Evolutionary conservation across 2,797 vertebrate genomes (phyloP).

Genomic region (Euthynnus affinis): DNA sequence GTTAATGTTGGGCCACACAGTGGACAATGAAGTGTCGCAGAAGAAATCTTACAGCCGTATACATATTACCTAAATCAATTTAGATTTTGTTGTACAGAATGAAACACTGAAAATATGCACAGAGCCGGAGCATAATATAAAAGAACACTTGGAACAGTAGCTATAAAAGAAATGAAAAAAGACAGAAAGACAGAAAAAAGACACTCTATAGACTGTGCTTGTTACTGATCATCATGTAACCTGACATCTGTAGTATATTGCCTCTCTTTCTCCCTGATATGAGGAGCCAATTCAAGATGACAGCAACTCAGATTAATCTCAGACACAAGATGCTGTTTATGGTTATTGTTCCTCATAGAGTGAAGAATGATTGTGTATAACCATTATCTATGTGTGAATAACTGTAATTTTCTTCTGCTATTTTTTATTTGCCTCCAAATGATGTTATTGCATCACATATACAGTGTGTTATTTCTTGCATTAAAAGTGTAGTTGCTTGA

Average conservation of each 20-base stretch:
- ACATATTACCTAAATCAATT: background rate
- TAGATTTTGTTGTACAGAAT: background rate
- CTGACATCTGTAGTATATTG: background rate
- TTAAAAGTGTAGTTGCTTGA: background rate
- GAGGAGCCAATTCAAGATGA: slow-evolving; percentile 21
- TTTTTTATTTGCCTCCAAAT: slow-evolving; percentile 1
- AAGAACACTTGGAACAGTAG: background rate
- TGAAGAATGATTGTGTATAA: background rate
- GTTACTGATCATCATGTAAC: slow-evolving; percentile 22
- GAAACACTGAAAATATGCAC: background rate
- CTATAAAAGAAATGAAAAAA: background rate
- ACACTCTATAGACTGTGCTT: background rate
- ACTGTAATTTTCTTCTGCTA: background rate
- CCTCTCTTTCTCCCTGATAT: slow-evolving; percentile 14
- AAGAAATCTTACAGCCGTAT: background rate
- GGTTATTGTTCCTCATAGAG: background rate
- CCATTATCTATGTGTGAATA: background rate
- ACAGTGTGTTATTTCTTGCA: background rate
- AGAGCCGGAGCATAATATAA: background rate
- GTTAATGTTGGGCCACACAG: background rate
- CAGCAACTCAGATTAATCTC: slow-evolving; percentile 1
- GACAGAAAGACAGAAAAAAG: background rate
- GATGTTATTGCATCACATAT: background rate
- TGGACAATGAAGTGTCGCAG: background rate
- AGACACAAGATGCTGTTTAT: background rate